Percentiles rank a stretch among this genome's conserved stretches.
Conservation (phyloP, 1,140 invertebrate genomes). For the Ceratina japonica region DNA sequence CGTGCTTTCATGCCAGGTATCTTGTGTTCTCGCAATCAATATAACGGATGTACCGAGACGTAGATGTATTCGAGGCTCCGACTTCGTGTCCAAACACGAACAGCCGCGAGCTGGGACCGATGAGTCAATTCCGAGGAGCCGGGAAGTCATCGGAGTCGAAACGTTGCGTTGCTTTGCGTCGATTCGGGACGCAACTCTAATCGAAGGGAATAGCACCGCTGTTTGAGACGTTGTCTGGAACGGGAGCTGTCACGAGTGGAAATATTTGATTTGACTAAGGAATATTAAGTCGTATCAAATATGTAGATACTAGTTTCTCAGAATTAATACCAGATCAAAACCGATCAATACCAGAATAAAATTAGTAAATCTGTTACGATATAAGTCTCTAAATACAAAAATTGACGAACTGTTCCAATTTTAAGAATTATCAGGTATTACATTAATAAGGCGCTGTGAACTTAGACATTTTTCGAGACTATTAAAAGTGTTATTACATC, state of each 20-base stretch:
- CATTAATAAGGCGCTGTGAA: no score
- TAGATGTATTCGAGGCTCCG: conserved; percentile 55
- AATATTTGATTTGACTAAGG: no score
- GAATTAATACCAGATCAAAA: no score
- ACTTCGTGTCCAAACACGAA: conserved; percentile 40
- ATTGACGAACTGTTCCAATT: no score
- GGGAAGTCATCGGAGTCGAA: not conserved
- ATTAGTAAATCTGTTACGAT: no score
- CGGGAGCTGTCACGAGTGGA: not conserved
- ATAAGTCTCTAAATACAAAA: no score
- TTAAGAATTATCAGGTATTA: no score
- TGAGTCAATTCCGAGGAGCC: conserved; percentile 23
- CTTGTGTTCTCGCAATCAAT: conserved; percentile 64
- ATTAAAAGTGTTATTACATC: no score
- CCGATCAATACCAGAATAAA: no score
- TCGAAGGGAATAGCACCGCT: not conserved
- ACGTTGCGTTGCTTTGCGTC: not conserved
- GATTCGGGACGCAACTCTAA: not conserved
- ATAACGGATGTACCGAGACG: conserved; percentile 63
- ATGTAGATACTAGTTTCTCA: no score
- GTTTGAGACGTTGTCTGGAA: not conserved
- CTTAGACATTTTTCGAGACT: no score
- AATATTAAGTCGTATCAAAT: no score
- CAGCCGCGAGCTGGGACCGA: not conserved
- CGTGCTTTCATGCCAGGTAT: conserved; percentile 59